A percentile compares a stretch with the other conserved stretches of the same genome.
Evolutionary conservation across 2,797 vertebrate genomes (phyloP).

Genomic region (Halcyon smyrnensis): DNA sequence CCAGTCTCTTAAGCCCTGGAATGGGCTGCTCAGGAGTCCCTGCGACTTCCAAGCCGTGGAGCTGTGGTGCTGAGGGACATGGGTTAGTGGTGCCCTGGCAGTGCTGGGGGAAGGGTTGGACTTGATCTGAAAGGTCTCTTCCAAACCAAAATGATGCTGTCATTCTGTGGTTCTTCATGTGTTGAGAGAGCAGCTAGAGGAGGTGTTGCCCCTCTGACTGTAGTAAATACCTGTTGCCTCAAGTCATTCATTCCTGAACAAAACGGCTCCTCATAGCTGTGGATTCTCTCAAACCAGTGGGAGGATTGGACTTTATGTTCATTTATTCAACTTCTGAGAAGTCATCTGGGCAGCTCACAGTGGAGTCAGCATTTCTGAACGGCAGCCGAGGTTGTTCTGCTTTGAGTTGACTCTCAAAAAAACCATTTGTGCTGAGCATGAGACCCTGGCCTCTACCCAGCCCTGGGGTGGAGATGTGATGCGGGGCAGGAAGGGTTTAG

Average conservation of each 20-base stretch:
- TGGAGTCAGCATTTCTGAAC: fast-evolving
- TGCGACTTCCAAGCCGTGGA: background rate
- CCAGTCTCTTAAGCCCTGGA: background rate
- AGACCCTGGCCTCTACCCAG: fast-evolving
- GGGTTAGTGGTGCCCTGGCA: background rate
- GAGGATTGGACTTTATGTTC: fast-evolving
- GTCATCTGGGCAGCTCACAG: fast-evolving
- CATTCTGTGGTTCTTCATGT: background rate
- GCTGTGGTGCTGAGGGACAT: background rate
- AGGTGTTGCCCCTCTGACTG: background rate
- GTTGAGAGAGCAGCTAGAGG: background rate
- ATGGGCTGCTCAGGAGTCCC: background rate
- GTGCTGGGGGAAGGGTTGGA: background rate
- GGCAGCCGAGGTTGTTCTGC: fast-evolving
- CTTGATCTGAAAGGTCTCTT: background rate
- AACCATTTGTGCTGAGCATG: fast-evolving
- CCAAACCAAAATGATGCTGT: too few species aligned
- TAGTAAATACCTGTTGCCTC: background rate
- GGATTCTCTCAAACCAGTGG: background rate
- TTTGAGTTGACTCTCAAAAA: background rate
- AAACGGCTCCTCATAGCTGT: background rate
- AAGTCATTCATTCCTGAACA: background rate
- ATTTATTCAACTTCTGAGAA: background rate
- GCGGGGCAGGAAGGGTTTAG: fast-evolving
- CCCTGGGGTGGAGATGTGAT: background rate